Base-by-base conservation (phyloP, 1,140 invertebrate species). In the Drosophila malerkotliana region DNA sequence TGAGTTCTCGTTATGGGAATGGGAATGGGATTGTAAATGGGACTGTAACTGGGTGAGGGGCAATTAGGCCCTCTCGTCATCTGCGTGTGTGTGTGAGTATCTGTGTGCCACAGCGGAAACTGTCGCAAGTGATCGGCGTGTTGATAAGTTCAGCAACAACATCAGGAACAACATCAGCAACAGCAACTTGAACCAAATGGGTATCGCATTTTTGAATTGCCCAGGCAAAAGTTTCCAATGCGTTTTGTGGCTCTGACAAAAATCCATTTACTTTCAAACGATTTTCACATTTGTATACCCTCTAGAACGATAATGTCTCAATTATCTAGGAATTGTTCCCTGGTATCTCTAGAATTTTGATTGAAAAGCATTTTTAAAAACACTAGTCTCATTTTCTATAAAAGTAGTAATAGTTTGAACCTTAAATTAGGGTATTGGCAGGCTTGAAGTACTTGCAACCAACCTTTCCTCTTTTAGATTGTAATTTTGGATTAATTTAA, bases 101-200 rank as follows among this genome's bases (percentile, higher is more conserved):
- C 81, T 72, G 55, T 79, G 81, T 67, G 67, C 52, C 67, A 69
- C 26, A 85, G 62, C 82, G 82, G 82, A 87, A 87, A 87, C 82
- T 87, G 82, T 88, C 82, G 78, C 82, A 87, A 79, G 83, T 88
- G 82, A 87, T 87, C 82, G 78, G 69, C 79, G 83, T 87, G 83
- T 88, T 88, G 82, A 87, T 87, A 87, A 87, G 78, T 82, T 76
- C 78, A 67, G 51, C 82, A 77, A 71, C 75, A 77, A 49, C 48
- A 73, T 32, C 47, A 64, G 21, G 18, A 18, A 18, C 18, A 18
- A 18, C 45, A 55, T 18, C 52, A 80, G 18, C 55, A 77, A 21
- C 55, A 63, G 41, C 45, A 54, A 60, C 32, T 34, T 59, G 21
- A 68, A 49, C 48, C 58, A 30, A 56, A 74, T 77, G 61, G 59